Percentiles rank a stretch among this genome's conserved stretches.
Evolutionary conservation across 2,888 invertebrate genomes (phyloP).

Genomic region (Clistopyga incitator): DNA sequence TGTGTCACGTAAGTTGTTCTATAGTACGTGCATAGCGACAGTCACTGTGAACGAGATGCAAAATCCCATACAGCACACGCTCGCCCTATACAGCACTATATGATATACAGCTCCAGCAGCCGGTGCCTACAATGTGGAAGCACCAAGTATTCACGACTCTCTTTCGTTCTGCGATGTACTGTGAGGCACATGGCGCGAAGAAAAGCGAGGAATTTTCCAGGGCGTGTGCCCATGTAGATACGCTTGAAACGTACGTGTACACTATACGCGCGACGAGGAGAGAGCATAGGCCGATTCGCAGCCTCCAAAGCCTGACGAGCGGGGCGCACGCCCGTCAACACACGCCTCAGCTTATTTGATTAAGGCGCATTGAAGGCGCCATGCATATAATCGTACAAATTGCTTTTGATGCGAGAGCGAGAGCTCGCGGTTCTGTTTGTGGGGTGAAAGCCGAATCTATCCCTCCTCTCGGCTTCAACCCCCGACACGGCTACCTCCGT

Average conservation of each 20-base stretch:
- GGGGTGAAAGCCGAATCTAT: slow-evolving; percentile 72
- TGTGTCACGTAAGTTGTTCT: slow-evolving; percentile 26
- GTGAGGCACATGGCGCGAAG: slow-evolving; percentile 54
- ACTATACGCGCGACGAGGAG: slow-evolving; percentile 44
- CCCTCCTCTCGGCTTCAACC: slow-evolving; percentile 52
- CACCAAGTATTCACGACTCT: slow-evolving; percentile 61
- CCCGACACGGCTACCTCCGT: slow-evolving; percentile 41
- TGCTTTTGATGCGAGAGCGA: slow-evolving; percentile 79
- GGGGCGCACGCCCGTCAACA: slow-evolving; percentile 66
- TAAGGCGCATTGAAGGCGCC: slow-evolving; percentile 79
- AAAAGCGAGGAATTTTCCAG: slow-evolving; percentile 67
- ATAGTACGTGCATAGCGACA: slow-evolving; percentile 30
- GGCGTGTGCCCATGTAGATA: slow-evolving; percentile 56
- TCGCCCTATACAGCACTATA: slow-evolving; percentile 6
- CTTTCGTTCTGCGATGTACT: slow-evolving; percentile 59
- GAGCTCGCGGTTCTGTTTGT: slow-evolving; percentile 70
- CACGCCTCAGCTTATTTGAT: slow-evolving; percentile 76
- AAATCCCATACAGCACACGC: slow-evolving; percentile 22
- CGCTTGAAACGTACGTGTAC: slow-evolving; percentile 49
- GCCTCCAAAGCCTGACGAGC: slow-evolving; percentile 63
- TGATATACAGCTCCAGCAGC: slow-evolving; percentile 11
- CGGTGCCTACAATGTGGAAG: slow-evolving; percentile 59
- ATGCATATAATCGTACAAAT: slow-evolving; percentile 81
- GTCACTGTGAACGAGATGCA: slow-evolving; percentile 51
- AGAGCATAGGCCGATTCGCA: slow-evolving; percentile 71